phyloP scores from a whole-genome alignment of 2,797 vertebrate species.

The Alosa sapidissima region DNA sequence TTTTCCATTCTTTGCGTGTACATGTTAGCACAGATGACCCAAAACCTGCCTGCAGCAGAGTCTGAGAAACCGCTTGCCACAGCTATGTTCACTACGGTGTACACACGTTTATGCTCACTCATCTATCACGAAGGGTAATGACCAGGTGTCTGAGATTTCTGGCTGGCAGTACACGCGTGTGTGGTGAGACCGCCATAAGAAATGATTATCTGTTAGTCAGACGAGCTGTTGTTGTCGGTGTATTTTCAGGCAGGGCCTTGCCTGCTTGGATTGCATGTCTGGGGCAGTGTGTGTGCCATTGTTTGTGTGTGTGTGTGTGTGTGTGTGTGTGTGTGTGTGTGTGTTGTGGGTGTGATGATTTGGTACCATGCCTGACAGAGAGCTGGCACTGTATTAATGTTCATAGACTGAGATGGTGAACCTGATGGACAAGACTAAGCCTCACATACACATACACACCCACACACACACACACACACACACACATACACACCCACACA shows the following conservation, averaged over 20 bases:
- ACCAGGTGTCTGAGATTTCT: constrained; percentile 10
- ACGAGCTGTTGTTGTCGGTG: constrained; percentile 15
- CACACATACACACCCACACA: constrained; percentile 44
- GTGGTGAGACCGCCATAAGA: constrained; percentile 8
- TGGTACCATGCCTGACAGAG: constrained; percentile 63
- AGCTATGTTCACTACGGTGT: constrained; percentile 1
- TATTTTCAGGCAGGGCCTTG: neutral
- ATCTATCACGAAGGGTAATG: constrained; percentile 8
- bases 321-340: constrained; percentile 22
- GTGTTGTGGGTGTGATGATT: constrained; percentile 46
- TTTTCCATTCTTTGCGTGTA: neutral
- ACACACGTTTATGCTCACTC: neutral
- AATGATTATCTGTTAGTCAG: constrained; percentile 13
- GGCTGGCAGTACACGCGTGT: neutral
- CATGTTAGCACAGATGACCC: constrained; percentile 10
- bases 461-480: constrained; percentile 25
- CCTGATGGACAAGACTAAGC: constrained; percentile 73
- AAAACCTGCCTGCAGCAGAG: neutral
- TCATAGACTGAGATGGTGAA: constrained; percentile 71
- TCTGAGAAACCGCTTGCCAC: neutral
- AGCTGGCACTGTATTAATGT: constrained; percentile 64
- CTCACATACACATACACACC: too few species aligned
- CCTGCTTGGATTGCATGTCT: constrained; percentile 43
- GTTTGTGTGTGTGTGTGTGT: constrained; percentile 19
- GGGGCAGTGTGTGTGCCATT: constrained; percentile 51